Percentiles rank a stretch among this genome's conserved stretches.
Conservation (phyloP, 2,797 vertebrate species). For the Psittacula echo region DNA sequence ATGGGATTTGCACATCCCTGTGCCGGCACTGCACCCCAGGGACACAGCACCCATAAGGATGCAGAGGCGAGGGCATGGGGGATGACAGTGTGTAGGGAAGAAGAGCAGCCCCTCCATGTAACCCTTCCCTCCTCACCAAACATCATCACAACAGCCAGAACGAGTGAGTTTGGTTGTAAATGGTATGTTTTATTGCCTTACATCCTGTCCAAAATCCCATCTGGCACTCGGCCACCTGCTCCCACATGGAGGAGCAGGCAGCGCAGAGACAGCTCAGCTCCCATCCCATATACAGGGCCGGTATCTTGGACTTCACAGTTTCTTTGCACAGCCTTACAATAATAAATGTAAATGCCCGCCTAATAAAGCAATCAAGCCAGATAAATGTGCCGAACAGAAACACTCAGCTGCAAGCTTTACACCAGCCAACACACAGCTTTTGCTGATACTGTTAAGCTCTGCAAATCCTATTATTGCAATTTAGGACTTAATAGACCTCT, state of each 20-base stretch:
- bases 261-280: not conserved
- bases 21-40: not conserved
- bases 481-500: constrained; percentile 10
- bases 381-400: not conserved
- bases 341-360: not conserved
- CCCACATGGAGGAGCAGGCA: not conserved
- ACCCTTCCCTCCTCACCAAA: not conserved
- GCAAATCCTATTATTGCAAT: constrained; percentile 4
- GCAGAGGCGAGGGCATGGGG: not conserved
- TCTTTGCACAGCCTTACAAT: constrained; percentile 27
- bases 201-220: not conserved
- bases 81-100: not conserved
- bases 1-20: not conserved
- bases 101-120: fast-evolving
- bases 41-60: fast-evolving
- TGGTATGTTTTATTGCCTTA: constrained; percentile 37
- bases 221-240: fast-evolving
- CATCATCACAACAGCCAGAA: not conserved
- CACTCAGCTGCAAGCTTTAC: not conserved
- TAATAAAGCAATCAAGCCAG: constrained; percentile 13
- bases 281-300: fast-evolving
- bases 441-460: constrained; percentile 9
- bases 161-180: not conserved
- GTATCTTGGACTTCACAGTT: constrained; percentile 56
- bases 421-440: not conserved